Conservation (phyloP, 2,888 invertebrate genomes). For the Sinotaia quadrata region DNA sequence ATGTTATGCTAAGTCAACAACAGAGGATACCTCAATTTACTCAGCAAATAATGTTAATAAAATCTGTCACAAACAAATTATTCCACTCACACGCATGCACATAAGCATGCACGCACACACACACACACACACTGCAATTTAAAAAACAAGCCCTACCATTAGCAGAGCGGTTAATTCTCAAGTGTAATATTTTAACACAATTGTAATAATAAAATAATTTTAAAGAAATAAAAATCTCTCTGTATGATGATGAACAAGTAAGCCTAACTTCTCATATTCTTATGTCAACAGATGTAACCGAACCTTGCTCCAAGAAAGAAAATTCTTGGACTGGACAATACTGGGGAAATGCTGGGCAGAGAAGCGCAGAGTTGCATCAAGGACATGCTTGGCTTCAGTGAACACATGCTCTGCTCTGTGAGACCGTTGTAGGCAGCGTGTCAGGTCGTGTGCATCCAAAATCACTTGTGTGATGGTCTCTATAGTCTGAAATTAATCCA, state of each 20-base stretch:
- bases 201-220: background rate
- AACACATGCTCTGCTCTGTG: conserved; percentile 11
- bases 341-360: conserved; percentile 14
- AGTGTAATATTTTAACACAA: background rate
- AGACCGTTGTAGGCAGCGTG: conserved; percentile 8
- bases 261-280: no score
- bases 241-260: no score
- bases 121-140: no score
- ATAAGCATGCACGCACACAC: no score
- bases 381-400: background rate
- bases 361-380: conserved; percentile 13
- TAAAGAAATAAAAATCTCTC: no score
- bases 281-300: no score
- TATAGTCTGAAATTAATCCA: conserved; percentile 6
- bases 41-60: background rate
- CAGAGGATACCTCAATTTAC: no score
- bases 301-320: conserved; percentile 27
- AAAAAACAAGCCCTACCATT: no score
- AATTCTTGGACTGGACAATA: background rate
- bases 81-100: no score
- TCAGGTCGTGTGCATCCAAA: conserved; percentile 17
- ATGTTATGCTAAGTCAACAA: no score
- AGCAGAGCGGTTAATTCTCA: no score
- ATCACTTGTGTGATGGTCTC: conserved; percentile 19
- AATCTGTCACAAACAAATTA: no score